phyloP scores from a whole-genome alignment of 2,888 invertebrate species.

The Stenodera caucasica region DNA sequence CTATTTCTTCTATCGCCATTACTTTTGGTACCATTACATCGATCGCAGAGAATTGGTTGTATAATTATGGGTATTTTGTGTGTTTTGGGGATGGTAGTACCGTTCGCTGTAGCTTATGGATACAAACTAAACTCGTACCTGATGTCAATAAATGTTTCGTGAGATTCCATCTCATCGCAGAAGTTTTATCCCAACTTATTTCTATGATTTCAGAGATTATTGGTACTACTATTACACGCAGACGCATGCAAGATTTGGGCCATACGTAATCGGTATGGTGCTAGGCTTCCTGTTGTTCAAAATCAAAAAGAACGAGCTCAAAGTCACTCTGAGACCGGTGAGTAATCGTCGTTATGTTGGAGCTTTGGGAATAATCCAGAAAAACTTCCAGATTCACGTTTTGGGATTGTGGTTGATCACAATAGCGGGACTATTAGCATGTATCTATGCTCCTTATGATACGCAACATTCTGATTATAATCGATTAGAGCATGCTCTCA shows the following conservation, averaged over 20 bases:
- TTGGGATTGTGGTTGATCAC: too few species aligned
- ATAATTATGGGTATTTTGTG: background rate
- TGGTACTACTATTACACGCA: slow-evolving; percentile 9
- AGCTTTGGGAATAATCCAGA: too few species aligned
- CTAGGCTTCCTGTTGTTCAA: slow-evolving; percentile 1
- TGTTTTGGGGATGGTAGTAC: slow-evolving; percentile 3
- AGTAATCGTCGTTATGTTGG: too few species aligned
- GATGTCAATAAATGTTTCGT: background rate
- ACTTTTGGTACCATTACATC: slow-evolving; percentile 10
- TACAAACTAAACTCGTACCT: background rate
- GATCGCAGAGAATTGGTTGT: background rate
- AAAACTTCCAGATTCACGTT: too few species aligned
- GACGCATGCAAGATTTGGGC: slow-evolving; percentile 10
- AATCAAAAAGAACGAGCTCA: background rate
- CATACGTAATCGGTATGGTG: slow-evolving; percentile 14
- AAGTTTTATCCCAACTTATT: background rate
- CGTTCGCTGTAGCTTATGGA: slow-evolving; percentile 5
- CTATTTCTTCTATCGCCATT: slow-evolving; percentile 15
- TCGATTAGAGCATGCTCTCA: background rate
- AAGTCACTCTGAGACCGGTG: background rate
- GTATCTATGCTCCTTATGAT: too few species aligned
- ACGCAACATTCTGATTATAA: too few species aligned
- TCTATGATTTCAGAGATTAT: background rate
- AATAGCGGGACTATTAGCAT: too few species aligned
- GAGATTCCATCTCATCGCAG: background rate